Percentiles rank a stretch among this genome's conserved stretches.
phyloP scores from a whole-genome alignment of 2,797 vertebrate genomes.

The Acanthurus lineatus region DNA sequence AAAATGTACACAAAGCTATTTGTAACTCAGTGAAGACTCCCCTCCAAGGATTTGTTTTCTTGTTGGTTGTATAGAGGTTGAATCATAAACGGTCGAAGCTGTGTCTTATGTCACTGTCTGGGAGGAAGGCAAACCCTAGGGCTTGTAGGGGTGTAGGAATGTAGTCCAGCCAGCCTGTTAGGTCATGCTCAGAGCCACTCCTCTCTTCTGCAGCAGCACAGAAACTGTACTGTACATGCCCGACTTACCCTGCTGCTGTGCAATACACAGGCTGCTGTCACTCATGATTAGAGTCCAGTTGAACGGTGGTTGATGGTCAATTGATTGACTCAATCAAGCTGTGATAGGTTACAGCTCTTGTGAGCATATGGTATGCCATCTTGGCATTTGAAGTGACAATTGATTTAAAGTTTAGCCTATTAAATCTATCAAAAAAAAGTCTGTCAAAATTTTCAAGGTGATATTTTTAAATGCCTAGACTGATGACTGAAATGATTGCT shows the following conservation, averaged over 20 bases:
- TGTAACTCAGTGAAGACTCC: conserved; percentile 17
- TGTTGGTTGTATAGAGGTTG: conserved; percentile 25
- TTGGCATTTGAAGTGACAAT: neutral
- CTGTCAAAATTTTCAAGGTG: neutral
- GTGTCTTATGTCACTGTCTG: conserved; percentile 45
- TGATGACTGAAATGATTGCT: neutral
- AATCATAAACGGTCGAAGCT: conserved; percentile 37
- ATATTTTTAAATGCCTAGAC: neutral
- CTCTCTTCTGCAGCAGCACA: conserved; percentile 52
- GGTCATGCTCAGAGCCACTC: conserved; percentile 70
- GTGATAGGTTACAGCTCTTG: conserved; percentile 13
- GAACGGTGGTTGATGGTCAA: conserved; percentile 41
- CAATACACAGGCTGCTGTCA: conserved; percentile 35
- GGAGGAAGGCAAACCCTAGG: conserved; percentile 57
- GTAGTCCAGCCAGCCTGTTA: conserved; percentile 72
- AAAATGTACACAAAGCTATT: conserved; percentile 14
- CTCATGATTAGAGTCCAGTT: conserved; percentile 28
- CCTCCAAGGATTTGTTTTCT: neutral
- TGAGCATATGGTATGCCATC: conserved; percentile 6
- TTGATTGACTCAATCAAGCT: conserved; percentile 39
- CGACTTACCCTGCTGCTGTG: conserved; percentile 2
- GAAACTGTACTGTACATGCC: conserved; percentile 46
- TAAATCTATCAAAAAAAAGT: neutral
- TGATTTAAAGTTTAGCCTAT: neutral
- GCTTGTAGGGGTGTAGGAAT: conserved; percentile 81